Conservation (phyloP, 2,113 vertebrate species). For the Gambusia affinis region DNA sequence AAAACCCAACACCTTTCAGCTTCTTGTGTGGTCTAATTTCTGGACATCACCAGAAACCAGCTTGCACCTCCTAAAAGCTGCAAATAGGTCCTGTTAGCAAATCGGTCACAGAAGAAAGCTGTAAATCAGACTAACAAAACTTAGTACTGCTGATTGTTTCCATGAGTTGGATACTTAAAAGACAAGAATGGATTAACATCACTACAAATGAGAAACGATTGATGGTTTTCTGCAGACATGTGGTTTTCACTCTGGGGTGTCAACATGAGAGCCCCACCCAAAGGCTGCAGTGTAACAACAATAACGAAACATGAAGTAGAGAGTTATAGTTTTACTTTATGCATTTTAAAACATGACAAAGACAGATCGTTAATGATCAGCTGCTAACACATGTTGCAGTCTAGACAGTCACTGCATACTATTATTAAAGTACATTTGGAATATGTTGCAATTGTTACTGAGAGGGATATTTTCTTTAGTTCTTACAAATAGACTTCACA, state of each 20-base stretch:
- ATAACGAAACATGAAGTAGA: neutral
- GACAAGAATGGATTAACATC: neutral
- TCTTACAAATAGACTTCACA: neutral
- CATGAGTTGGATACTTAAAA: neutral
- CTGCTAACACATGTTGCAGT: neutral
- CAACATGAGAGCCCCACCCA: neutral
- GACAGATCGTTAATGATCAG: neutral
- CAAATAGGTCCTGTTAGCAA: neutral
- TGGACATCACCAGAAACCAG: neutral
- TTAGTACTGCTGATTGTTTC: neutral
- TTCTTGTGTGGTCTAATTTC: neutral
- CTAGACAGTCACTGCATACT: no score
- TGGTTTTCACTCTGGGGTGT: neutral
- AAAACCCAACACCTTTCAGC: neutral
- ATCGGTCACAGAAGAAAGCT: neutral
- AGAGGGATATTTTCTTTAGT: no score
- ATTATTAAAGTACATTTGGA: no score
- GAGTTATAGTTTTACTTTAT: neutral
- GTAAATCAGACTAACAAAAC: neutral
- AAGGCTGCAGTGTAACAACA: neutral
- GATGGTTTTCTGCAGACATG: neutral
- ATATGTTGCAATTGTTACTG: no score
- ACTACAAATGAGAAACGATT: neutral
- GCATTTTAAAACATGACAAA: neutral
- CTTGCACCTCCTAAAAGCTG: neutral